phyloP scores from a whole-genome alignment of 1,140 invertebrate genomes.

The Brachionus sp. region DNA sequence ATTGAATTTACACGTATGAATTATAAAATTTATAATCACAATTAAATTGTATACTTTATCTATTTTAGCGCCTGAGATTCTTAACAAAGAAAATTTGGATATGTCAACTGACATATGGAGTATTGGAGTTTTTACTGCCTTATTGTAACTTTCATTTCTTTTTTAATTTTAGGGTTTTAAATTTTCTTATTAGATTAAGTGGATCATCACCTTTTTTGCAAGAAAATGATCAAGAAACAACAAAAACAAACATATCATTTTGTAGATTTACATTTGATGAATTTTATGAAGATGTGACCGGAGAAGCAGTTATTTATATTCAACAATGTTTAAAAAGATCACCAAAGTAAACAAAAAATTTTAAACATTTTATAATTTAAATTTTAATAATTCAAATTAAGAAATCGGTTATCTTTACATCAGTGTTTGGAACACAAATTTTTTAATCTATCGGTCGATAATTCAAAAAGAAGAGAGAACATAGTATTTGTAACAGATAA shows the following conservation, averaged over 20 bases:
- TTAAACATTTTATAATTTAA: neutral
- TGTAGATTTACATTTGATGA: slow-evolving; percentile 90
- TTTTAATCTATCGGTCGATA: slow-evolving; percentile 64
- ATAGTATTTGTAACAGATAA: slow-evolving; percentile 36
- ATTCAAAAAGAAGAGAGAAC: slow-evolving; percentile 22
- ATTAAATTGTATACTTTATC: neutral
- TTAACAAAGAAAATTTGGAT: slow-evolving; percentile 73
- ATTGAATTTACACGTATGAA: slow-evolving; percentile 57
- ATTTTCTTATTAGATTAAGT: slow-evolving; percentile 65
- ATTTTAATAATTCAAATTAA: slow-evolving; percentile 59
- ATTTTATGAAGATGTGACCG: slow-evolving; percentile 86
- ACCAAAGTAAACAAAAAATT: slow-evolving; percentile 69
- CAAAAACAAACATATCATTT: slow-evolving; percentile 82
- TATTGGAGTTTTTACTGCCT: slow-evolving; percentile 83
- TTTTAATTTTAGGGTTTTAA: slow-evolving; percentile 26
- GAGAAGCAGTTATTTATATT: slow-evolving; percentile 87
- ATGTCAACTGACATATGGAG: slow-evolving; percentile 93
- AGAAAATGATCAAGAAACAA: slow-evolving; percentile 71
- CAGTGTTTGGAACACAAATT: slow-evolving; percentile 93
- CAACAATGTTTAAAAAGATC: slow-evolving; percentile 90
- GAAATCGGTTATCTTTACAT: slow-evolving; percentile 84
- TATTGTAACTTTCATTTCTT: slow-evolving; percentile 65
- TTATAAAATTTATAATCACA: neutral
- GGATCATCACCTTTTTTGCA: slow-evolving; percentile 87
- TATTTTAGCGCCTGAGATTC: slow-evolving; percentile 78